These are phyloP conservation scores for Oikopleura albicans DNA, from an alignment of 23 tunicate genomes.

Conservation along the genomic window DNA sequence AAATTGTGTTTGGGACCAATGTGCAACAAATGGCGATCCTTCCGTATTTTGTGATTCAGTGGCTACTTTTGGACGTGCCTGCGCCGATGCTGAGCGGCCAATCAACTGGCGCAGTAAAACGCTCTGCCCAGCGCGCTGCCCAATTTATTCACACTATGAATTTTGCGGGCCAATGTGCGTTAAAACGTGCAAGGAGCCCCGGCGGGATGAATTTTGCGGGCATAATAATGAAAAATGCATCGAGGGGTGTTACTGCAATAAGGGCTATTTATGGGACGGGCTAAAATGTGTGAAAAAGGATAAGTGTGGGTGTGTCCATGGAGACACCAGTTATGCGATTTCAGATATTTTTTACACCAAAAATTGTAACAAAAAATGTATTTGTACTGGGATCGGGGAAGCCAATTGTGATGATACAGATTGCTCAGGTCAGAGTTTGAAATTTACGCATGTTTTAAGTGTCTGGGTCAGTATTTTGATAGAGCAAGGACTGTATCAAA, in stretches of 20 bases:
- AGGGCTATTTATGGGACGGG: conserved; percentile 7
- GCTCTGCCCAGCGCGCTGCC: conserved; percentile 8
- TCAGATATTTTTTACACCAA: background rate
- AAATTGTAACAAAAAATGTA: background rate
- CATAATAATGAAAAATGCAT: background rate
- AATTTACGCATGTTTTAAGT: too few relatives aligned
- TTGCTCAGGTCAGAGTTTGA: too few relatives aligned
- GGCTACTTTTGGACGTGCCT: background rate
- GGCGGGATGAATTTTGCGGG: background rate
- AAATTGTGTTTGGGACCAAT: conserved; percentile 16
- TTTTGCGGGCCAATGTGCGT: background rate
- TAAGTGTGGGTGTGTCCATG: background rate
- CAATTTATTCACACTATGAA: background rate
- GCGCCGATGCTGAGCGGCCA: background rate
- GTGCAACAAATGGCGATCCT: background rate
- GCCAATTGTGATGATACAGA: background rate
- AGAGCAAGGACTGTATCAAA: too few relatives aligned
- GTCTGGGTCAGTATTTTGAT: too few relatives aligned
- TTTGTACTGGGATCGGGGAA: background rate
- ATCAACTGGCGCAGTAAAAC: background rate
- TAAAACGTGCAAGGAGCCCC: background rate
- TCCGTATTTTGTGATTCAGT: background rate
- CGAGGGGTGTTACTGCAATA: conserved; percentile 18
- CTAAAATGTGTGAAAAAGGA: background rate
- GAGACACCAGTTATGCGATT: background rate